Conservation (phyloP, 2,888 invertebrate species). For the Ormia ochracea region DNA sequence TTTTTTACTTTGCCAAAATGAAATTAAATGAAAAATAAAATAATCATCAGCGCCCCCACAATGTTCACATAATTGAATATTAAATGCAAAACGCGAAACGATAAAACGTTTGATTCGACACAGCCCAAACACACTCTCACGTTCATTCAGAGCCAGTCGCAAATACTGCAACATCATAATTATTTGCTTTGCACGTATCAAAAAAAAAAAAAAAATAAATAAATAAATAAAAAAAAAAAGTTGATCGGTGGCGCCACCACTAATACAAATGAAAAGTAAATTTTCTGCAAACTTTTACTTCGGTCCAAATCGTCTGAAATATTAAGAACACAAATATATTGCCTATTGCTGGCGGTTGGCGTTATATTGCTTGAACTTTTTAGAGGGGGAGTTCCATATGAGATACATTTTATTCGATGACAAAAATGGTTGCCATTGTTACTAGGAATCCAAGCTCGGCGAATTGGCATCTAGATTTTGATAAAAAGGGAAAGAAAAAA, state of each 20-base stretch:
- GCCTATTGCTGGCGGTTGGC: no score
- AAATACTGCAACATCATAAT: constrained; percentile 36
- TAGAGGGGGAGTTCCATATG: no score
- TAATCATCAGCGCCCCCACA: constrained; percentile 53
- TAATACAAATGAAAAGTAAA: not conserved
- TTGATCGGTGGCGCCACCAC: constrained; percentile 41
- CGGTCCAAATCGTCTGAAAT: not conserved
- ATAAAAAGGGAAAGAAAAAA: no score
- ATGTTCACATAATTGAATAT: constrained; percentile 52
- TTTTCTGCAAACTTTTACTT: not conserved
- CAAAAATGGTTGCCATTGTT: no score
- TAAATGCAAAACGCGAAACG: constrained; percentile 37
- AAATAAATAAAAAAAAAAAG: no score
- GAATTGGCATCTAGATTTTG: no score
- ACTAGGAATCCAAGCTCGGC: no score
- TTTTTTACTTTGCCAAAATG: not conserved
- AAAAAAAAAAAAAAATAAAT: no score
- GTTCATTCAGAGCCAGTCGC: constrained; percentile 22
- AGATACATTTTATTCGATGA: no score
- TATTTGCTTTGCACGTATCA: constrained; percentile 43
- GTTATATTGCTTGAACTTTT: no score
- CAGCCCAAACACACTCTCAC: not conserved
- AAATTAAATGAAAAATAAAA: constrained; percentile 15
- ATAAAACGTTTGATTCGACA: constrained; percentile 9
- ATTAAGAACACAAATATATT: not conserved